Conservation (phyloP, 35 echinoderm and acorn worm species). For the Holothuria glaberrima region DNA sequence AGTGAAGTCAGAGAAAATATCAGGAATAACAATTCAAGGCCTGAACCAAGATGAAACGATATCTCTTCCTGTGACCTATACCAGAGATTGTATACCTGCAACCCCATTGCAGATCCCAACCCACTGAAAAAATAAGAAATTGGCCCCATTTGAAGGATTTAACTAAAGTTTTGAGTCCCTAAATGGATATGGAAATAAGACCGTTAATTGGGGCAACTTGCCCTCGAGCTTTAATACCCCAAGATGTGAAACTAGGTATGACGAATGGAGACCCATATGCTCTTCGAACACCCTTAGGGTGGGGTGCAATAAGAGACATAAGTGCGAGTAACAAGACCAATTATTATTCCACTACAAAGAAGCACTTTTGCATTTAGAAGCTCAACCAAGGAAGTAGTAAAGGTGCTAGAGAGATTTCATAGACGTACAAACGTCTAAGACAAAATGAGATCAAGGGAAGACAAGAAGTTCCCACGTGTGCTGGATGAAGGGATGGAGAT, state of each 20-base stretch:
- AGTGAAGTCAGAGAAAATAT: slow-evolving; percentile 63
- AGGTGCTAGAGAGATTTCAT: slow-evolving; percentile 14
- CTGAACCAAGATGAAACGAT: slow-evolving; percentile 52
- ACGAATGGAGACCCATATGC: slow-evolving; percentile 71
- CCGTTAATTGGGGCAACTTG: slow-evolving; percentile 60
- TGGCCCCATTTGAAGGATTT: slow-evolving; percentile 70
- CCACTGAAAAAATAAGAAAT: slow-evolving; percentile 36
- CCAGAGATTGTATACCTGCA: slow-evolving; percentile 54
- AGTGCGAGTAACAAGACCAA: background rate
- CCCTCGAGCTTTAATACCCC: slow-evolving; percentile 51
- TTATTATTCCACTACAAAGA: background rate
- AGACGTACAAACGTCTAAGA: background rate
- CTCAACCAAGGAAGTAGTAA: slow-evolving; percentile 34
- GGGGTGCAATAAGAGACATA: slow-evolving; percentile 51
- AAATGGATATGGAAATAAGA: slow-evolving; percentile 16
- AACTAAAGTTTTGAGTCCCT: slow-evolving; percentile 17
- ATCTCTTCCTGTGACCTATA: slow-evolving; percentile 37
- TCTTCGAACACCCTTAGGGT: slow-evolving; percentile 57
- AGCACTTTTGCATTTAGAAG: slow-evolving; percentile 55
- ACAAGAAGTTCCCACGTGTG: slow-evolving; percentile 33
- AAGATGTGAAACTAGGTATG: slow-evolving; percentile 54
- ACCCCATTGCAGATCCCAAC: slow-evolving; percentile 47
- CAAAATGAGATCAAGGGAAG: slow-evolving; percentile 4
- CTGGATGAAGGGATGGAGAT: slow-evolving; percentile 22
- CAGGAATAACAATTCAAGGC: slow-evolving; percentile 54